phyloP scores from a whole-genome alignment of 2,797 vertebrate genomes.

The Takifugu rubripes region DNA sequence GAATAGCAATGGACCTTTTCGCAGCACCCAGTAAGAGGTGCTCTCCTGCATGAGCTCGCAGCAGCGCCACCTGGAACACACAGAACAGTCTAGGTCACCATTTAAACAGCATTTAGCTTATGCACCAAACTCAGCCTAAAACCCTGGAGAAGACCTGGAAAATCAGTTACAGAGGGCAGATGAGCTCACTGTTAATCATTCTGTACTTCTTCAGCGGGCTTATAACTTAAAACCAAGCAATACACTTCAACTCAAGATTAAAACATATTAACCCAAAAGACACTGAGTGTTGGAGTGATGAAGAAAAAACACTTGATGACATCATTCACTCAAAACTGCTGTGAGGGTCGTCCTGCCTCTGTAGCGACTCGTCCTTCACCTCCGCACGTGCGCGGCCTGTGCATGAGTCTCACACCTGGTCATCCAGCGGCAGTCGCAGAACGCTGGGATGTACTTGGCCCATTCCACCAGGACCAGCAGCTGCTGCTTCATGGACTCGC shows the following conservation, averaged over 20 bases:
- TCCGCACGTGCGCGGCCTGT: conserved; percentile 46
- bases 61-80: conserved; percentile 87
- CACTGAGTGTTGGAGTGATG: conserved; percentile 8
- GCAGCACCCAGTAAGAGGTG: conserved; percentile 92
- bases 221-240: no score
- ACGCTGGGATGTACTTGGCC: no score
- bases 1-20: conserved; percentile 94
- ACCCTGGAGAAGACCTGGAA: no score
- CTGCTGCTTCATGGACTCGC: no score
- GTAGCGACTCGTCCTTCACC: background rate
- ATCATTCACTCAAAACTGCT: background rate
- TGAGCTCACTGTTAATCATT: no score
- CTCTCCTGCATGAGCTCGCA: conserved; percentile 94
- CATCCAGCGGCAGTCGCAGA: conserved; percentile 95
- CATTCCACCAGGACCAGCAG: no score
- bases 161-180: no score
- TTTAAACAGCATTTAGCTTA: no score
- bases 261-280: conserved; percentile 66
- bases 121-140: no score
- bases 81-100: background rate
- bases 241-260: no score
- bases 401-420: conserved; percentile 81
- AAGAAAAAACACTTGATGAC: background rate
- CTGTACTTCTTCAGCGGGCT: no score
- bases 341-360: no score